phyloP scores from a whole-genome alignment of 2,113 vertebrate species.

The Vidua chalybeata region DNA sequence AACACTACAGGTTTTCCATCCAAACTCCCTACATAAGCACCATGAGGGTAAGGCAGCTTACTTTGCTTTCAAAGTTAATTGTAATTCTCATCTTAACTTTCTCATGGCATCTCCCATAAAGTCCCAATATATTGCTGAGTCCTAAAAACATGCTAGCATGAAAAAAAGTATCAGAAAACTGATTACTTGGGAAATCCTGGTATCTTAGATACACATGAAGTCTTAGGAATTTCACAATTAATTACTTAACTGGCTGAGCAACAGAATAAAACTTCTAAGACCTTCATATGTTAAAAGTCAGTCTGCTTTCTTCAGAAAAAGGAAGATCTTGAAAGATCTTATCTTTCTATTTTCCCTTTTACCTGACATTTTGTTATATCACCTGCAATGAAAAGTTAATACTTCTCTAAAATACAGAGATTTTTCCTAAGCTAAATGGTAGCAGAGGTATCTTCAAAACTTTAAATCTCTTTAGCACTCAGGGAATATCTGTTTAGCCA shows the following conservation, averaged over 20 bases:
- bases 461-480: background rate
- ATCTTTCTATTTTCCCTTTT: background rate
- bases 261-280: background rate
- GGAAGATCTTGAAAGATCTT: background rate
- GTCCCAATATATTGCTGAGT: background rate
- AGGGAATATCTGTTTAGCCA: background rate
- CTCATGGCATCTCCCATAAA: background rate
- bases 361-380: background rate
- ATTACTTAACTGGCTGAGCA: background rate
- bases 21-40: background rate
- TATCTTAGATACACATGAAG: background rate
- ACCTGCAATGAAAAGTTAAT: background rate
- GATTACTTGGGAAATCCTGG: background rate
- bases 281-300: background rate
- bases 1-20: background rate
- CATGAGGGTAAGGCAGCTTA: background rate
- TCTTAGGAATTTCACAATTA: background rate
- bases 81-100: background rate
- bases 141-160: background rate
- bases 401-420: background rate
- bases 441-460: background rate
- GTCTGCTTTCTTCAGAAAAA: background rate
- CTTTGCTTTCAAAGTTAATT: background rate
- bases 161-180: background rate
- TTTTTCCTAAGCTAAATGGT: background rate